Evolutionary conservation across 2,797 vertebrate species (phyloP).

Genomic region (Clamator glandarius): DNA sequence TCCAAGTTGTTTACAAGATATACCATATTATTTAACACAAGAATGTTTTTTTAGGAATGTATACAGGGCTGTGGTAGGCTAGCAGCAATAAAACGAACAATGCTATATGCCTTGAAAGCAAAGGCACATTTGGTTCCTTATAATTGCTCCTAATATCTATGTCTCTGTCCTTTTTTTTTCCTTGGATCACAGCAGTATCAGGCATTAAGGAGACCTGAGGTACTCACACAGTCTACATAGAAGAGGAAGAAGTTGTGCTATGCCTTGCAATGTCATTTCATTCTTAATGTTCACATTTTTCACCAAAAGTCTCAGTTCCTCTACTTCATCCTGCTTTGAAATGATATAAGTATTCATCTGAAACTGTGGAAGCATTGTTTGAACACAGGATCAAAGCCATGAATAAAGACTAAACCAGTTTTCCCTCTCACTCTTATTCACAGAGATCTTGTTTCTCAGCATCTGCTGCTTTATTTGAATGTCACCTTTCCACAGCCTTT

Average conservation of each 20-base stretch:
- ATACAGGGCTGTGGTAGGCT: not conserved
- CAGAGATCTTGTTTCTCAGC: not conserved
- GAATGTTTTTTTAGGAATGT: not conserved
- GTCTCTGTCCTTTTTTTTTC: not conserved
- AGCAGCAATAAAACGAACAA: not conserved
- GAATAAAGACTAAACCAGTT: not conserved
- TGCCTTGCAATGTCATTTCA: not conserved
- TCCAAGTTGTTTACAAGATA: not conserved
- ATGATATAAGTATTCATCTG: not conserved
- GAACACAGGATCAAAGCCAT: not conserved
- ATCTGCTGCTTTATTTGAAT: constrained; percentile 9
- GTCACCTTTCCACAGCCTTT: constrained; percentile 24
- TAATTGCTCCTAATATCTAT: not conserved
- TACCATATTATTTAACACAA: not conserved
- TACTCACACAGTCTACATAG: not conserved
- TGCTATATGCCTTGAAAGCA: not conserved
- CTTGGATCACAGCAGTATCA: not conserved
- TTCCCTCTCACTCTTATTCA: not conserved
- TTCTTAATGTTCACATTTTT: not conserved
- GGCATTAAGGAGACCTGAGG: not conserved
- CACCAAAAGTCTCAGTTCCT: not conserved
- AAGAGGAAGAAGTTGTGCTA: not conserved
- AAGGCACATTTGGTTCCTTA: not conserved
- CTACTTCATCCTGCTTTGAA: not conserved
- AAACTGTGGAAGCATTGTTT: not conserved